Evolutionary conservation across 1,140 invertebrate species (phyloP).

Genomic region (Zaprionus inermis): DNA sequence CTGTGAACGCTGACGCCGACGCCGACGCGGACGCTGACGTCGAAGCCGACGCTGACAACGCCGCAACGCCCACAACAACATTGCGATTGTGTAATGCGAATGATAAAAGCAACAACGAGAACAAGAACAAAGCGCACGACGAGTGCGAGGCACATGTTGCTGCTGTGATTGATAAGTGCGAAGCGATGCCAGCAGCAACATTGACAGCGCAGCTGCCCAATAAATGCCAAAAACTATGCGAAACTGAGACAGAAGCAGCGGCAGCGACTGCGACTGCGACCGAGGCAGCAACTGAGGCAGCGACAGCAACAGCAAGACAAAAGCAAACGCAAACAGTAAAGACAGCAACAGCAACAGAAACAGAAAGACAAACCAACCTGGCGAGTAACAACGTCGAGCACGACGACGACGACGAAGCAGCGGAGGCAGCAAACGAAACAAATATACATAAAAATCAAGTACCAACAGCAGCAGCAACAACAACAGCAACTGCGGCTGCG

Average conservation of each 20-base stretch:
- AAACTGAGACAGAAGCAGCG: conserved; percentile 42
- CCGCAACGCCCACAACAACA: conserved; percentile 71
- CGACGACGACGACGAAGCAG: conserved; percentile 58
- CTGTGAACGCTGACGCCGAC: conserved; percentile 14
- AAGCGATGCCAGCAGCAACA: conserved; percentile 41
- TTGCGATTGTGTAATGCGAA: conserved; percentile 73
- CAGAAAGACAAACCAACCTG: conserved; percentile 74
- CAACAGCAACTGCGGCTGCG: conserved; percentile 35
- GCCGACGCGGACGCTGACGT: conserved; percentile 14
- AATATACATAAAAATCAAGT: conserved; percentile 83
- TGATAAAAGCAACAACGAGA: conserved; percentile 61
- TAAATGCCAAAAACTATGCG: conserved; percentile 79
- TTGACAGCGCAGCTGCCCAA: conserved; percentile 50
- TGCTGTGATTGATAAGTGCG: conserved; percentile 49
- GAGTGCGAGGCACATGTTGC: conserved; percentile 55
- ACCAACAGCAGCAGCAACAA: conserved; percentile 52
- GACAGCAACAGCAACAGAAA: conserved; percentile 33
- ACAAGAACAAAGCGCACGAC: conserved; percentile 19
- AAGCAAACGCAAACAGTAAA: conserved; percentile 29
- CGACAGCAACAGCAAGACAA: conserved; percentile 1
- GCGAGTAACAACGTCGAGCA: conserved; percentile 59
- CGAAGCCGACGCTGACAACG: conserved; percentile 19
- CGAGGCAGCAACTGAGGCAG: conserved; percentile 13
- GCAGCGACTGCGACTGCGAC: conserved; percentile 3
- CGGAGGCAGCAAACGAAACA: conserved; percentile 71